Evolutionary conservation across 2,888 invertebrate species (phyloP), one percentile per base, ranked within the genome.

Genomic region (Tuta absoluta): DNA sequence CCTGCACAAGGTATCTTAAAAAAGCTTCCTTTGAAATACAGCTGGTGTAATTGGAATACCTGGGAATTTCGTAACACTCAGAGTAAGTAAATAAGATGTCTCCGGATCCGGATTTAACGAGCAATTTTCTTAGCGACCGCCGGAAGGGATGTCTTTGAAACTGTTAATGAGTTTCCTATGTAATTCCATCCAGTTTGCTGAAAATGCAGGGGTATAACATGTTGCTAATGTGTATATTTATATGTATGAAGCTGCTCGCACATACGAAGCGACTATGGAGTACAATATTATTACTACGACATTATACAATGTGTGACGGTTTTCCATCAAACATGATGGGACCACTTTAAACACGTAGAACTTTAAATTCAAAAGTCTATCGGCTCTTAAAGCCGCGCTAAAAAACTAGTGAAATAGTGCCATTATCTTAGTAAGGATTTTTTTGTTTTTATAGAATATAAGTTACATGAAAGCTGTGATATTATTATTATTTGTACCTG

Each of bases 91-190:
- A 58, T 58, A 58, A 58, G 58, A 58, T n/a, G 38, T 38, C 38
- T n/a, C 37, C 19, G 38, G 21, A 38, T n/a, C 37, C 19, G 38
- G 21, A 38, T 38, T 58, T 58, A 58, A 58, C 38, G 19, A 38
- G 58, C 24, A 38, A 58, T 58, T 58, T 58, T 58, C 58, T 17
- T 33, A 12, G 38, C 37, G 37, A 58, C 58, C 37, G 58, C 58
- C 58, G 10, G 19, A 17, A 58, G 58, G 38, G 37, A 38, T 21
- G 37, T 38, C 58, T 58, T 37, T 38, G 38, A 57, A 56, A 58
- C 60, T n/a, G 60, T 28, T 60, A 60, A 60, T 60, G 60, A 60
- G 60, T 60, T 60, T 60, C 21, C 45, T 60, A 60, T 60, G 60
- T 60, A 59, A 59, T 38, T 41, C 14, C 59, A n/a, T 45, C 41